Evolutionary conservation across 2,113 vertebrate genomes (phyloP).

Genomic region (human (Homo sapiens)): DNA sequence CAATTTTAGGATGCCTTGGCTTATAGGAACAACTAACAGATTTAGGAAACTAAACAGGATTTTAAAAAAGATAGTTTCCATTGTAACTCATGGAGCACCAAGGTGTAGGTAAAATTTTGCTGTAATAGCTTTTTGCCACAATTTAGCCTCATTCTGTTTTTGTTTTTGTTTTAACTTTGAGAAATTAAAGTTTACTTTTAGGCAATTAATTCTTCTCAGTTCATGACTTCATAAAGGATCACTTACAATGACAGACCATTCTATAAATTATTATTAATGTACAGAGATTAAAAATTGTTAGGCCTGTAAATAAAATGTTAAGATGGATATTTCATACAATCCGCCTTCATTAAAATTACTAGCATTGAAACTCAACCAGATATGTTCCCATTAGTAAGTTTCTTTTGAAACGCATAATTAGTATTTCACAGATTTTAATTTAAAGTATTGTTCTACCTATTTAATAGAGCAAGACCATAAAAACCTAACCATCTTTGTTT

Average conservation of each 20-base stretch:
- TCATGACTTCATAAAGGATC: neutral
- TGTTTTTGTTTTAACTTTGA: neutral
- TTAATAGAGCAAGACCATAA: neutral
- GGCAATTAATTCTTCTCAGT: neutral
- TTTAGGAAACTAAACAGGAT: neutral
- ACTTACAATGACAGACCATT: neutral
- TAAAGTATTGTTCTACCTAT: neutral
- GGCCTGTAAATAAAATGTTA: neutral
- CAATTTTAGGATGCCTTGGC: neutral
- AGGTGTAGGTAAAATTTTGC: neutral
- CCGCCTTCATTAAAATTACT: neutral
- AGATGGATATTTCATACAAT: neutral
- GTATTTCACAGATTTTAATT: neutral
- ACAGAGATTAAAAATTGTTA: neutral
- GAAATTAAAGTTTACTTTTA: slow-evolving; percentile 2
- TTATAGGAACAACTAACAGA: neutral
- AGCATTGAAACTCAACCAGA: neutral
- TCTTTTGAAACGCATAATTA: neutral
- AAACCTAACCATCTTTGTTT: neutral
- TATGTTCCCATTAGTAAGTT: neutral
- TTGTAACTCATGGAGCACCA: neutral
- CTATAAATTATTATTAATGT: neutral
- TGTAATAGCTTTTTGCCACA: neutral
- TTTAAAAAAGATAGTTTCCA: neutral
- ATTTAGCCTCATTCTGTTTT: neutral